These are phyloP conservation scores for Pentalonia nigronervosa DNA, from an alignment of 1,140 invertebrate species.

Conservation along the genomic window DNA sequence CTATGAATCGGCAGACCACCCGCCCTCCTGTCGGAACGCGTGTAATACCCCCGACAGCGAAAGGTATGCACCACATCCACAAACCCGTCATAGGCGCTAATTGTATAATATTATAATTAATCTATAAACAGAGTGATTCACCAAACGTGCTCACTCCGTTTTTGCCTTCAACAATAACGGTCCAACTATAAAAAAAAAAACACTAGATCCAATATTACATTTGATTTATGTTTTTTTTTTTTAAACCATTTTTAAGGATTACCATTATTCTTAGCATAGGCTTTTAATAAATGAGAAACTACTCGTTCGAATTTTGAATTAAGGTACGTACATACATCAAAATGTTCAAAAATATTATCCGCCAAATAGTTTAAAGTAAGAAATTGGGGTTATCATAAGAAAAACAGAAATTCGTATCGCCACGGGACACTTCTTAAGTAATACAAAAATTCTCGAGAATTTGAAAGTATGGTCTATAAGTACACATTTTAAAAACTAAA, in stretches of 20 bases:
- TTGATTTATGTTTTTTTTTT: no score
- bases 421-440: background rate
- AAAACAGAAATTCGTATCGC: background rate
- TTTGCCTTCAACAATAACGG: background rate
- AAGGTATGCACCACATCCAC: conserved; percentile 70
- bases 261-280: no score
- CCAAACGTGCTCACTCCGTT: background rate
- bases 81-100: conserved; percentile 19
- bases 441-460: background rate
- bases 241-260: no score
- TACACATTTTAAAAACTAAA: background rate
- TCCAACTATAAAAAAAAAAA: background rate
- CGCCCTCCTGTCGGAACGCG: conserved; percentile 68
- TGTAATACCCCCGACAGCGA: conserved; percentile 82
- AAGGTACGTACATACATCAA: no score
- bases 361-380: background rate
- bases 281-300: no score
- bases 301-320: no score
- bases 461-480: background rate
- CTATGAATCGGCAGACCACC: conserved; percentile 83
- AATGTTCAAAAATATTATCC: no score
- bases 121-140: background rate
- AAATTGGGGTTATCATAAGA: background rate
- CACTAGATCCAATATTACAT: no score
- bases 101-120: conserved; percentile 7